These are phyloP conservation scores for Melinaea marsaeus DNA, from an alignment of 2,888 invertebrate species.

Conservation along the genomic window DNA sequence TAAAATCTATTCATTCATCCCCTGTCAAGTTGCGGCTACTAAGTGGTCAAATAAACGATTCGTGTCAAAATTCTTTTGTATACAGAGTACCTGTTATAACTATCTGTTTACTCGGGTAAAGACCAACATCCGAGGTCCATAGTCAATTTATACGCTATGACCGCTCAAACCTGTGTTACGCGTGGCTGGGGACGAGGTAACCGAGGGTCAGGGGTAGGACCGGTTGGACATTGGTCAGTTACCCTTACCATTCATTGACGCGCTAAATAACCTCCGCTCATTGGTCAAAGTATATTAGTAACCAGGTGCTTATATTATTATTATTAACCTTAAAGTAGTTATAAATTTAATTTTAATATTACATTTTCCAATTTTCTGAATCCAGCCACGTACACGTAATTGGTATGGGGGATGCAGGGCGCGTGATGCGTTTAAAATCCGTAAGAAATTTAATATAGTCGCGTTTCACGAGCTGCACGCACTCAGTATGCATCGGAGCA, in stretches of 20 bases:
- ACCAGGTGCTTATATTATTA: slow-evolving; percentile 52
- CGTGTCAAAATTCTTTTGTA: slow-evolving; percentile 66
- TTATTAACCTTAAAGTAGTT: neutral
- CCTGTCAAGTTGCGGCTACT: slow-evolving; percentile 60
- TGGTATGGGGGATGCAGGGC: slow-evolving; percentile 41
- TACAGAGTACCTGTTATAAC: slow-evolving; percentile 57
- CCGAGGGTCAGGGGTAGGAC: slow-evolving; percentile 46
- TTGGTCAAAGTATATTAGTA: slow-evolving; percentile 45
- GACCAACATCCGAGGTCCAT: slow-evolving; percentile 72
- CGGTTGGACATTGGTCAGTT: slow-evolving; percentile 70
- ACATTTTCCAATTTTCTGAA: slow-evolving; percentile 18
- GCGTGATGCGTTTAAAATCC: slow-evolving; percentile 52
- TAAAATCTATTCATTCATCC: slow-evolving; percentile 56
- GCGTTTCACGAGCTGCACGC: slow-evolving; percentile 47
- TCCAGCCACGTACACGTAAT: slow-evolving; percentile 41
- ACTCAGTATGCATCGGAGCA: slow-evolving; percentile 46
- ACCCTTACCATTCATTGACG: slow-evolving; percentile 13
- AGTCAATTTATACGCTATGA: slow-evolving; percentile 57
- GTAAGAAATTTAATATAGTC: slow-evolving; percentile 66
- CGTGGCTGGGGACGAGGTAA: slow-evolving; percentile 38
- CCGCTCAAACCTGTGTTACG: slow-evolving; percentile 40
- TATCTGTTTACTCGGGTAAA: slow-evolving; percentile 56
- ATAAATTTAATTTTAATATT: no score
- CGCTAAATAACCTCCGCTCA: slow-evolving; percentile 34
- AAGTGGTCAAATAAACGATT: slow-evolving; percentile 65